Percentiles rank a stretch among this genome's conserved stretches.
These are phyloP conservation scores for Cerceris ruficornis DNA, from an alignment of 2,888 invertebrate genomes.

Conservation along the genomic window DNA sequence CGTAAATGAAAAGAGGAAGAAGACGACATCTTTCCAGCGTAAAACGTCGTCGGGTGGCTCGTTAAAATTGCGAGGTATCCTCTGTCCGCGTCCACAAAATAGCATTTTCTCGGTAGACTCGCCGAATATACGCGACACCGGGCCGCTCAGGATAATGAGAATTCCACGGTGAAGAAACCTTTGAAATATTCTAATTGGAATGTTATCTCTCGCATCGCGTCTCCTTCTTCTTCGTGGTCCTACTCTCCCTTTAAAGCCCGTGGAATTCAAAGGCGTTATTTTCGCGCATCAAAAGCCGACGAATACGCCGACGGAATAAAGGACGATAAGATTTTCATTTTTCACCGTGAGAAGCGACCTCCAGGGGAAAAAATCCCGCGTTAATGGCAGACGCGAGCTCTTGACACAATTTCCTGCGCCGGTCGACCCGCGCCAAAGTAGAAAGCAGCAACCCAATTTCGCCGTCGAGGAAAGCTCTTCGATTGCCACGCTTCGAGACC, in stretches of 20 bases:
- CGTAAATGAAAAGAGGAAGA: too few relatives aligned
- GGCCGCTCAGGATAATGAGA: conserved; percentile 22
- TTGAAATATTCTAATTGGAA: conserved; percentile 49
- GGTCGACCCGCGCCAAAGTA: conserved; percentile 12
- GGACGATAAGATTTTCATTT: neutral
- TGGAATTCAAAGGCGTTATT: conserved; percentile 23
- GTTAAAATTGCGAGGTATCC: conserved; percentile 13
- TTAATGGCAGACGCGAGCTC: conserved; percentile 29
- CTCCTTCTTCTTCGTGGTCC: neutral
- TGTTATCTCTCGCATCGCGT: conserved; percentile 30
- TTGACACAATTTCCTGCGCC: conserved; percentile 35
- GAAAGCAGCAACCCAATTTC: conserved; percentile 60
- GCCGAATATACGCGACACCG: conserved; percentile 23
- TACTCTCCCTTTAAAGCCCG: neutral
- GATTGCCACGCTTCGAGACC: conserved; percentile 38
- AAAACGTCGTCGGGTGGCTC: conserved; percentile 12
- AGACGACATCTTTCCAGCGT: conserved; percentile 1
- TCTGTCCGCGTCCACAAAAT: conserved; percentile 20
- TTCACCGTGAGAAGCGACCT: neutral
- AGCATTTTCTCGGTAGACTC: conserved; percentile 19
- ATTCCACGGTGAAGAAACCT: conserved; percentile 29
- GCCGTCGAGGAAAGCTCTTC: conserved; percentile 33
- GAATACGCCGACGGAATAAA: conserved; percentile 3
- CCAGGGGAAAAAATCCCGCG: conserved; percentile 13
- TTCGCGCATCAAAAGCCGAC: conserved; percentile 8